A percentile compares a stretch with the other conserved stretches of the same genome.
Evolutionary conservation across 2,888 invertebrate species (phyloP).

Genomic region (Cantharis lateralis): DNA sequence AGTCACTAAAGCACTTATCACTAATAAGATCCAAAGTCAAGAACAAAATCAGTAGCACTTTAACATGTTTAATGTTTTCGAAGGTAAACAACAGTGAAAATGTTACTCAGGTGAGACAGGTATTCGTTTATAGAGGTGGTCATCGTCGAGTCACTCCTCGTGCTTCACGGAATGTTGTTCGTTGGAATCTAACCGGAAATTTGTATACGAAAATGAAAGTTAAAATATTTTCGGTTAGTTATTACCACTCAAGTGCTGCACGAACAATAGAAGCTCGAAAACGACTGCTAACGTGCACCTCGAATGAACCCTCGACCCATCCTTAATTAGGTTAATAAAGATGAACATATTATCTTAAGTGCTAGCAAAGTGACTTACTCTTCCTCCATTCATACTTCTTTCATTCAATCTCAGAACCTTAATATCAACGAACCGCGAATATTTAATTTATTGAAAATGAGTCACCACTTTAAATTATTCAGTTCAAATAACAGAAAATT

Average conservation of each 20-base stretch:
- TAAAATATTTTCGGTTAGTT: not conserved
- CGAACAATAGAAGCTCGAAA: slow-evolving; percentile 8
- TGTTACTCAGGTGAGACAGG: slow-evolving; percentile 13
- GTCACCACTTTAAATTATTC: not conserved
- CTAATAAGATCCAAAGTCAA: slow-evolving; percentile 17
- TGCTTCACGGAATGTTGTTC: slow-evolving; percentile 21
- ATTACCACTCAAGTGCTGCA: slow-evolving; percentile 5
- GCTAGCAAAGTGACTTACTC: not conserved
- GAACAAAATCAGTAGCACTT: slow-evolving; percentile 10
- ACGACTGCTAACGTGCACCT: slow-evolving; percentile 28
- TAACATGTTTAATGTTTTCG: slow-evolving; percentile 1
- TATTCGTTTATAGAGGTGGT: slow-evolving; percentile 13
- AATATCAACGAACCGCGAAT: not conserved
- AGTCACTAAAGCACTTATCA: slow-evolving; percentile 11
- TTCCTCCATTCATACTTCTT: not conserved
- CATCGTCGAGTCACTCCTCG: slow-evolving; percentile 26
- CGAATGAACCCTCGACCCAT: slow-evolving; percentile 41
- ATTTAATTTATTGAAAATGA: not conserved
- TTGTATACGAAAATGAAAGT: slow-evolving; percentile 28
- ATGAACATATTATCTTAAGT: not conserved
- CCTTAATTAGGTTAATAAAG: slow-evolving; percentile 36
- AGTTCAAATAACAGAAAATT: not conserved
- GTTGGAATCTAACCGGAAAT: slow-evolving; percentile 26
- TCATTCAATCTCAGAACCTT: not conserved
- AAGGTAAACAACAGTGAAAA: not conserved